Percentiles rank a stretch among this genome's conserved stretches.
Conservation (phyloP, 35 echinoderm and acorn worm genomes). For the Lytechinus variegatus region DNA sequence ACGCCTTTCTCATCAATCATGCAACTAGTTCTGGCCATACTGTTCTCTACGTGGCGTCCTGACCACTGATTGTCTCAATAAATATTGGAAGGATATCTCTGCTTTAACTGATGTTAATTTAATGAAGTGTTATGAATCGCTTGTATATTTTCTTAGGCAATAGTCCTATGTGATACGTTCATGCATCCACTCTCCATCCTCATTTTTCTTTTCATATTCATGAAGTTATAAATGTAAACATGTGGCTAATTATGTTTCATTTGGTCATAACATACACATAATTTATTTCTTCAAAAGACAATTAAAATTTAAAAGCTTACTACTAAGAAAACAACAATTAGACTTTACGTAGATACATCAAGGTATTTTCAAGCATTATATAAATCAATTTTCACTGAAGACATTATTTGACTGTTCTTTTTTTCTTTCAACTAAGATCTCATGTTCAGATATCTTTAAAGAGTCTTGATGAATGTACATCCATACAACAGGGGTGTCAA, state of each 20-base stretch:
- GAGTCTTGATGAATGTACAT: no score
- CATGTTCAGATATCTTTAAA: no score
- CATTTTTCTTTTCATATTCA: no score
- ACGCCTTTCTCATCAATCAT: conserved; percentile 11
- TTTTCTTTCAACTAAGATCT: neutral
- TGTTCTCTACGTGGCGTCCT: neutral
- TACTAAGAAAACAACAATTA: no score
- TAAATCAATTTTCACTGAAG: neutral
- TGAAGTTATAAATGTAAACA: no score
- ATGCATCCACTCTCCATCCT: neutral
- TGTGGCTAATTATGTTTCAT: no score
- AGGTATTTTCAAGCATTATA: neutral
- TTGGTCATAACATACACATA: no score
- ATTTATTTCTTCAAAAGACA: no score
- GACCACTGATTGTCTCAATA: neutral
- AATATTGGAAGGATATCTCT: neutral
- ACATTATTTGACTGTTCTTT: neutral
- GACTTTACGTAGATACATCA: neutral
- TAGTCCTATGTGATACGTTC: neutral
- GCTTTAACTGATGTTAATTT: neutral
- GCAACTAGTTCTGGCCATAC: neutral
- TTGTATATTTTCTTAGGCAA: neutral
- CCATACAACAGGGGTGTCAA: neutral
- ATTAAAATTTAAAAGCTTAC: no score
- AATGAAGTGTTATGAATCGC: neutral